phyloP scores from a whole-genome alignment of 2,888 invertebrate genomes.

The Laspeyria flexula region DNA sequence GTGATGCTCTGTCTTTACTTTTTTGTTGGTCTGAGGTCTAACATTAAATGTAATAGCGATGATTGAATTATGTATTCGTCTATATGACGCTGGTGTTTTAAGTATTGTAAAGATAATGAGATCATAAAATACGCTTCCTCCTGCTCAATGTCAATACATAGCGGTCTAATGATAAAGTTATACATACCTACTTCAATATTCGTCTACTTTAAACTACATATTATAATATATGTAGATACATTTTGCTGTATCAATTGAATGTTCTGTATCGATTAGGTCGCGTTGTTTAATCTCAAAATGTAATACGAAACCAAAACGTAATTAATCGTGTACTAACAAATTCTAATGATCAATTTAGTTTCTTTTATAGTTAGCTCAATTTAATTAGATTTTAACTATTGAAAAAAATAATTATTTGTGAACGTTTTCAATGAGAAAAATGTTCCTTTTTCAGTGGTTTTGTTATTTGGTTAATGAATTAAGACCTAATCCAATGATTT shows the following conservation, averaged over 20 bases:
- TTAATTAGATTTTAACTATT: conserved; percentile 36
- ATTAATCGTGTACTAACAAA: conserved; percentile 62
- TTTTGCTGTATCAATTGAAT: conserved; percentile 54
- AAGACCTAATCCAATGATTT: conserved; percentile 52
- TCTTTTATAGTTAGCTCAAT: conserved; percentile 47
- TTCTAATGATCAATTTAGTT: conserved; percentile 56
- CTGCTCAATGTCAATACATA: conserved; percentile 81
- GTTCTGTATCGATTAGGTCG: conserved; percentile 55
- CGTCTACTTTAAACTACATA: conserved; percentile 46
- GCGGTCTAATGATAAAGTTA: conserved; percentile 71
- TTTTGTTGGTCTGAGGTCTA: too few species aligned
- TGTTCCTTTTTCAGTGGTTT: conserved; percentile 11
- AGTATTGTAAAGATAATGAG: conserved; percentile 57
- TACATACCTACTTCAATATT: conserved; percentile 46
- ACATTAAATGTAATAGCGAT: conserved; percentile 63
- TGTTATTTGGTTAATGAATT: conserved; percentile 38
- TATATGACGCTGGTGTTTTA: conserved; percentile 79
- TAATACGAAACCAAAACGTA: conserved; percentile 57
- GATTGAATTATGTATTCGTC: conserved; percentile 74
- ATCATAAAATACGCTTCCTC: conserved; percentile 75
- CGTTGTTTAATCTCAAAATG: conserved; percentile 77
- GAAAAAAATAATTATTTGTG: conserved; percentile 28
- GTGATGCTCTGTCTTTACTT: too few species aligned
- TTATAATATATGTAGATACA: conserved; percentile 29
- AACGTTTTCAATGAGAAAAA: conserved; percentile 6